phyloP scores from a whole-genome alignment of 1,140 invertebrate species.

The Chlorops oryzae region DNA sequence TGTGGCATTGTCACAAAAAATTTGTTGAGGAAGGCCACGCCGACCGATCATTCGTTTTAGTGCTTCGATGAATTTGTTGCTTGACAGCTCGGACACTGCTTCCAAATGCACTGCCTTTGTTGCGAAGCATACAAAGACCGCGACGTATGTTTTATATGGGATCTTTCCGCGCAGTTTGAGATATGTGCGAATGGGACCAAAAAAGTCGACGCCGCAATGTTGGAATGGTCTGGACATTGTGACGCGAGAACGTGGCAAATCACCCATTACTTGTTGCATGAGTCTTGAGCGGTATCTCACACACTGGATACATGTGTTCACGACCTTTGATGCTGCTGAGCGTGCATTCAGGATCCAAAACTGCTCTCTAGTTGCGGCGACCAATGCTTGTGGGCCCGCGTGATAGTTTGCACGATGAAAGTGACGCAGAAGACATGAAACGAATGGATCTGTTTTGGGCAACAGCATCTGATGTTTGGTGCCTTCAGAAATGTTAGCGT shows the following conservation, averaged over 20 bases:
- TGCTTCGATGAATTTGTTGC: slow-evolving; percentile 25
- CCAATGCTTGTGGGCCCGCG: no score
- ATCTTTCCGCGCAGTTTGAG: not conserved
- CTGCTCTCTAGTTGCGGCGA: no score
- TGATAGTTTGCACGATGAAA: no score
- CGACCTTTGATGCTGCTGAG: no score
- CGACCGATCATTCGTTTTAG: slow-evolving; percentile 32
- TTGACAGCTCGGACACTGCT: slow-evolving; percentile 23
- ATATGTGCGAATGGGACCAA: slow-evolving; percentile 31
- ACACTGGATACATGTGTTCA: no score
- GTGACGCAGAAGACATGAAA: no score
- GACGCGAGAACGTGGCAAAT: slow-evolving; percentile 1
- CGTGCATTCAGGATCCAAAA: no score
- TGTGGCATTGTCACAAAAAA: slow-evolving; percentile 34
- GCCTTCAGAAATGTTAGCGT: no score
- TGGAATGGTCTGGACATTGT: slow-evolving; percentile 19
- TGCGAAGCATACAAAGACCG: slow-evolving; percentile 29
- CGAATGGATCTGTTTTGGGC: no score
- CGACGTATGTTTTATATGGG: slow-evolving; percentile 23
- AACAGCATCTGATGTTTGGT: no score
- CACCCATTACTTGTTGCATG: slow-evolving; percentile 15
- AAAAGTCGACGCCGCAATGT: slow-evolving; percentile 33
- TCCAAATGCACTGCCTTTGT: slow-evolving; percentile 36
- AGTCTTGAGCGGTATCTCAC: slow-evolving; percentile 20
- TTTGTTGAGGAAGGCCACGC: slow-evolving; percentile 16